These are phyloP conservation scores for Drosophila macrothrix DNA, from an alignment of 2,888 invertebrate genomes.

Conservation along the genomic window DNA sequence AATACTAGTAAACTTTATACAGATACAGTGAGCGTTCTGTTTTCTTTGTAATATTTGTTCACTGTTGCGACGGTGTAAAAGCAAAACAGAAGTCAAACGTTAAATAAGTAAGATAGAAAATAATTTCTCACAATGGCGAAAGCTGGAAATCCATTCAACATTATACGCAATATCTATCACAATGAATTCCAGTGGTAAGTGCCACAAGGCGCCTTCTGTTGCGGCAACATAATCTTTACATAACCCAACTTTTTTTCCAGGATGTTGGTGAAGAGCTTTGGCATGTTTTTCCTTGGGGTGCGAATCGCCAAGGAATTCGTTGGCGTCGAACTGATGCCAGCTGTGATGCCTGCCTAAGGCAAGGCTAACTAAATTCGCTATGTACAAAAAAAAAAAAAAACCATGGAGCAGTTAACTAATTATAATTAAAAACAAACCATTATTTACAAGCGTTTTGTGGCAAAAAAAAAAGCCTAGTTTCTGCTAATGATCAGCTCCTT, in stretches of 20 bases:
- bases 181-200: slow-evolving; percentile 92
- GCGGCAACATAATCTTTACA: slow-evolving; percentile 38
- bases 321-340: slow-evolving; percentile 90
- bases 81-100: slow-evolving; percentile 17
- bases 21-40: slow-evolving; percentile 28
- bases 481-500: slow-evolving; percentile 75
- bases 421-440: slow-evolving; percentile 55
- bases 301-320: slow-evolving; percentile 92
- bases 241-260: slow-evolving; percentile 85
- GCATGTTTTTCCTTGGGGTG: slow-evolving; percentile 91
- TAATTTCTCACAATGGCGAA: slow-evolving; percentile 86
- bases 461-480: slow-evolving; percentile 37
- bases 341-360: slow-evolving; percentile 78
- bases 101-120: slow-evolving; percentile 25
- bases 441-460: slow-evolving; percentile 45
- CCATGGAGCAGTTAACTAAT: slow-evolving; percentile 59
- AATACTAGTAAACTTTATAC: slow-evolving; percentile 9
- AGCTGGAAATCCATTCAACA: slow-evolving; percentile 86
- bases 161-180: slow-evolving; percentile 89
- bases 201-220: slow-evolving; percentile 43
- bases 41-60: slow-evolving; percentile 20
- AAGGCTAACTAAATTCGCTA: slow-evolving; percentile 43
- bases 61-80: slow-evolving; percentile 27
- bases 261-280: slow-evolving; percentile 92
- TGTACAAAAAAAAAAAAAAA: slow-evolving; percentile 37